A percentile compares a stretch with the other conserved stretches of the same genome.
Evolutionary conservation across 1,140 invertebrate genomes (phyloP).

Genomic region (Rhyzopertha dominica): DNA sequence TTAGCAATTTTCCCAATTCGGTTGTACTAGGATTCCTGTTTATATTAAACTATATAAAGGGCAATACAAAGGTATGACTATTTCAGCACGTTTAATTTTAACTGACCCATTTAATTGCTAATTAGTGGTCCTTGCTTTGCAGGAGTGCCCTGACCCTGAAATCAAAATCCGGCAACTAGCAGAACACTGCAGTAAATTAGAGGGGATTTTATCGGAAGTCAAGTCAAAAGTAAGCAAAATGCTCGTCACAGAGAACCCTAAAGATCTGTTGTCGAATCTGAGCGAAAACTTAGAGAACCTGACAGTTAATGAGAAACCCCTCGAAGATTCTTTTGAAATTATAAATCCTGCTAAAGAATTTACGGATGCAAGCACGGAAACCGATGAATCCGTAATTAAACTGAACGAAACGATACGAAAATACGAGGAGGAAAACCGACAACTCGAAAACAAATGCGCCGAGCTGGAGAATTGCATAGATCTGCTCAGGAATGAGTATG

Average conservation of each 20-base stretch:
- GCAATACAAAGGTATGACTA: too few species aligned
- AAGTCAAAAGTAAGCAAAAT: too few species aligned
- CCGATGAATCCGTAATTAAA: conserved; percentile 9
- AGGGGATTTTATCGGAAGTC: too few species aligned
- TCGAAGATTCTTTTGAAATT: background rate
- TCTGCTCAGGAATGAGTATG: conserved; percentile 67
- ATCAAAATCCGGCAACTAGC: too few species aligned
- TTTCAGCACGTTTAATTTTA: too few species aligned
- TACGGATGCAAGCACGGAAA: conserved; percentile 9
- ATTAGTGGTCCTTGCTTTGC: too few species aligned
- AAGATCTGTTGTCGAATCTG: conserved; percentile 6
- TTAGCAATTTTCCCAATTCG: too few species aligned
- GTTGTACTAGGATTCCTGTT: too few species aligned
- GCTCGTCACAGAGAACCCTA: conserved; percentile 1
- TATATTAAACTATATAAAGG: too few species aligned
- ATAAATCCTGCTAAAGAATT: background rate
- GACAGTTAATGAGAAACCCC: background rate
- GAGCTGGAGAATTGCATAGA: conserved; percentile 69
- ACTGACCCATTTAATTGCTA: too few species aligned
- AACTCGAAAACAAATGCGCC: conserved; percentile 52
- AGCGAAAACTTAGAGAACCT: background rate
- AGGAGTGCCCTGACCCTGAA: too few species aligned
- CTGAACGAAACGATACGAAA: conserved; percentile 23
- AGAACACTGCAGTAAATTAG: too few species aligned
- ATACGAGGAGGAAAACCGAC: conserved; percentile 46